Evolutionary conservation across 2,888 invertebrate species (phyloP).

Genomic region (Melitaea athalia): DNA sequence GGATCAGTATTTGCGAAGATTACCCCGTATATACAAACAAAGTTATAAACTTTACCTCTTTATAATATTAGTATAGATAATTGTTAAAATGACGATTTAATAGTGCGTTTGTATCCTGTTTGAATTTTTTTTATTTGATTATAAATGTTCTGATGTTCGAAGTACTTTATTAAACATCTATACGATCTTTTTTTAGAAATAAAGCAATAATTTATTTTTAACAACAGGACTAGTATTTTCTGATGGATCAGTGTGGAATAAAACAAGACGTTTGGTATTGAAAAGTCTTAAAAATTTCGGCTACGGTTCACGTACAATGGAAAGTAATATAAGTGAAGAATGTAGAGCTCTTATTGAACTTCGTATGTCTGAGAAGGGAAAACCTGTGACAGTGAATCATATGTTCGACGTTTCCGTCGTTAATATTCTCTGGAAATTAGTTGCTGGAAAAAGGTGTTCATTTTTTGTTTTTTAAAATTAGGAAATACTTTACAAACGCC

Average conservation of each 20-base stretch:
- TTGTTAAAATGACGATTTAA: no score
- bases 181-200: no score
- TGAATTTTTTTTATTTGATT: not conserved
- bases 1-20: no score
- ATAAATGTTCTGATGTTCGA: no score
- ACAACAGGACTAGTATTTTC: slow-evolving; percentile 85
- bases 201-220: no score
- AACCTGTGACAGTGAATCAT: slow-evolving; percentile 76
- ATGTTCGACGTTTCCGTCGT: slow-evolving; percentile 85
- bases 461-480: not conserved
- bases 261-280: slow-evolving; percentile 84
- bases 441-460: slow-evolving; percentile 84
- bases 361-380: slow-evolving; percentile 56
- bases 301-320: slow-evolving; percentile 84
- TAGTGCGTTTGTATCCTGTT: no score
- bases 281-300: slow-evolving; percentile 85
- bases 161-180: no score
- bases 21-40: no score
- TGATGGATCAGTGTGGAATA: slow-evolving; percentile 85
- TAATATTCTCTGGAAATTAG: slow-evolving; percentile 87
- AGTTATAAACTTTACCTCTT: no score
- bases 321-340: slow-evolving; percentile 83
- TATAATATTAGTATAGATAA: no score
- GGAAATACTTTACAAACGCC: no score
- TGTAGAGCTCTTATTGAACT: slow-evolving; percentile 80